Evolutionary conservation across 2,113 vertebrate genomes (phyloP), one percentile per base, ranked within the genome.

Genomic region (Tyrannus savana): DNA sequence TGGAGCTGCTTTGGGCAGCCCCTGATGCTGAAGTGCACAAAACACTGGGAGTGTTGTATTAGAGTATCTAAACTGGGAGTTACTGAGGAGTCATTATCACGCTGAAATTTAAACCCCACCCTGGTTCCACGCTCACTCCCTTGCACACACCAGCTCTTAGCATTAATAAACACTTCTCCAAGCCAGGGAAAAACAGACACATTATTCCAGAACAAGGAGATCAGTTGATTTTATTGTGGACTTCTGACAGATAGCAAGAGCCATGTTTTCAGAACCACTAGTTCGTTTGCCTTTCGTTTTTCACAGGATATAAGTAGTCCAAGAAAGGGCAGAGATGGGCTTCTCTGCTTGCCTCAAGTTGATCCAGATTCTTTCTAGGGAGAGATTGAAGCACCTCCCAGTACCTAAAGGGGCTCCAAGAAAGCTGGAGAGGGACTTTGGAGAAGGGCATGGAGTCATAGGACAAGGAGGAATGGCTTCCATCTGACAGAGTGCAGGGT

Each of bases 401-500:
- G 35, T 9, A n/a, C 50, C 55, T 35, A 27, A 31, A 49, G 35
- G 17, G 55, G 41, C 18, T 76, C 12, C 30, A 69, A 4, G 2
- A 31, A 35, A 69, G 55, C 35, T 69, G 35, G 63, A 60, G 87
- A 69, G 14, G 9, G 22, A 18, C 22, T 63, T 31, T 7, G 55
- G 25, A 49, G 9, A 42, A 55, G 41, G 30, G 9, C 17, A 4
- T 82, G 39, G 24, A 60, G 30, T 3, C 39, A 35, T 14, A 15
- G 17, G 14, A 47, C 7, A 14, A 4, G 13, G 27, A 6, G 11
- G 11, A 69, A 62, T 35, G n/a, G 14, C 9, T 68, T 53, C 14
- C 3, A 4, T 35, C 4, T 69, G 47, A 0, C 11, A 76, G 55
- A 62, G 27, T 24, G 5, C 19, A 55, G 19, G 17, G 21, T 0